Percentiles rank a stretch among this genome's conserved stretches.
These are phyloP conservation scores for Corella eumyota DNA, from an alignment of 23 tunicate species.

Conservation along the genomic window DNA sequence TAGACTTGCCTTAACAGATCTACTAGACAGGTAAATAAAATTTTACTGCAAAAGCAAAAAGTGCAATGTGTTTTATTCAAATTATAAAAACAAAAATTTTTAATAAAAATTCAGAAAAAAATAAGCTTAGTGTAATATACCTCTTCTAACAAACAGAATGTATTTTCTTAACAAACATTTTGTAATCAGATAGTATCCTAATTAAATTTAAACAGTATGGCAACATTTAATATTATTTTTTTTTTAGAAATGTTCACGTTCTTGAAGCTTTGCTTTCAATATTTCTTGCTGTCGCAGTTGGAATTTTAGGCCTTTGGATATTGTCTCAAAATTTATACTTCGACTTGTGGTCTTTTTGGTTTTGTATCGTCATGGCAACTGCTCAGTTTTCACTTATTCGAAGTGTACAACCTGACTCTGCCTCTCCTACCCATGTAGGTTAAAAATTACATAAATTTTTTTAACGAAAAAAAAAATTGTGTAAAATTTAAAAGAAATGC, in stretches of 20 bases:
- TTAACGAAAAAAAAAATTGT: no score
- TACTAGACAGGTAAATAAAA: slow-evolving; percentile 63
- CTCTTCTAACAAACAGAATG: no score
- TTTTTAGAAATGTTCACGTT: slow-evolving; percentile 13
- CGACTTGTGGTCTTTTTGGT: slow-evolving; percentile 60
- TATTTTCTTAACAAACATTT: no score
- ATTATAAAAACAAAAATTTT: neutral
- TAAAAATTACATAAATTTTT: neutral
- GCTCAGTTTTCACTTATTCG: slow-evolving; percentile 60
- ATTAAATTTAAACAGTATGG: no score
- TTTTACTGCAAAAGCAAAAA: neutral
- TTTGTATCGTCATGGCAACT: slow-evolving; percentile 62
- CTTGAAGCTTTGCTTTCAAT: slow-evolving; percentile 24
- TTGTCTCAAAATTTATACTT: slow-evolving; percentile 13
- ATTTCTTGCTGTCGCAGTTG: slow-evolving; percentile 26
- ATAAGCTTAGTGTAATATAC: no score
- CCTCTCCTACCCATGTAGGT: slow-evolving; percentile 78
- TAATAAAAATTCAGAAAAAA: neutral
- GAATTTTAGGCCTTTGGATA: slow-evolving; percentile 22
- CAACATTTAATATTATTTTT: no score
- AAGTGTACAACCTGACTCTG: slow-evolving; percentile 76
- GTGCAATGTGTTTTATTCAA: neutral
- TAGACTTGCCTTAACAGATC: slow-evolving; percentile 60
- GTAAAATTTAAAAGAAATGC: no score
- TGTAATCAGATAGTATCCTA: no score